phyloP scores from a whole-genome alignment of 2,113 vertebrate species.

The Syngnathoides biaculeatus region DNA sequence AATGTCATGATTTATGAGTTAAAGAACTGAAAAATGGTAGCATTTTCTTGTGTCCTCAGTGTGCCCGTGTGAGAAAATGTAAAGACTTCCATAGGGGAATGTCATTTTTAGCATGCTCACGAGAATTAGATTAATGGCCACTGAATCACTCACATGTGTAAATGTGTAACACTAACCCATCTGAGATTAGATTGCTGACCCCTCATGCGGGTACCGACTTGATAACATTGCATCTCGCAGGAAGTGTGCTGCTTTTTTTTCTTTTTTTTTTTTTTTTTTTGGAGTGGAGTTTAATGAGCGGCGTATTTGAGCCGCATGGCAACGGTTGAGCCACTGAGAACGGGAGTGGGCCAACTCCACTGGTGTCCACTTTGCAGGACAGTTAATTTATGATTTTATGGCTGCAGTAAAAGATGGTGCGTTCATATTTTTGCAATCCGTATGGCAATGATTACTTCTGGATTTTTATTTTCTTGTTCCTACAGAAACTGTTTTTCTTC shows the following conservation, averaged over 20 bases:
- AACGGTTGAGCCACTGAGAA: slow-evolving; percentile 26
- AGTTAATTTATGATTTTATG: too few relatives aligned
- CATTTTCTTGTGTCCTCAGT: neutral
- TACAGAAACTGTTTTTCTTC: neutral
- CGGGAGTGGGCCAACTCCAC: too few relatives aligned
- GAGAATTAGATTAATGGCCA: slow-evolving; percentile 11
- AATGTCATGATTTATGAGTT: neutral
- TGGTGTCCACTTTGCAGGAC: too few relatives aligned
- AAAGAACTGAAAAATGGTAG: neutral
- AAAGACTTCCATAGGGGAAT: neutral
- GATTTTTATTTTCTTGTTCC: too few relatives aligned
- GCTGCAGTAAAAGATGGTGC: too few relatives aligned
- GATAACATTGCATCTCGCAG: slow-evolving; percentile 43
- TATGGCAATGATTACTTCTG: too few relatives aligned
- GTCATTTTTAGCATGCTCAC: neutral
- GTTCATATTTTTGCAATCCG: too few relatives aligned
- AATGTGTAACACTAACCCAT: slow-evolving; percentile 37
- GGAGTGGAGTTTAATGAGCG: slow-evolving; percentile 15
- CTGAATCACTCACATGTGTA: slow-evolving; percentile 23
- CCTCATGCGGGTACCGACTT: slow-evolving; percentile 45
- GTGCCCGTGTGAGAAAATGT: neutral
- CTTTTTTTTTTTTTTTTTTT: neutral
- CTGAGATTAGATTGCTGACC: slow-evolving; percentile 47
- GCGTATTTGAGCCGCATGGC: slow-evolving; percentile 3
- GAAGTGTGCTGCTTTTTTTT: slow-evolving; percentile 43